A percentile compares a stretch with the other conserved stretches of the same genome.
These are phyloP conservation scores for Pangasius macronema DNA, from an alignment of 2,797 vertebrate genomes.

Conservation along the genomic window DNA sequence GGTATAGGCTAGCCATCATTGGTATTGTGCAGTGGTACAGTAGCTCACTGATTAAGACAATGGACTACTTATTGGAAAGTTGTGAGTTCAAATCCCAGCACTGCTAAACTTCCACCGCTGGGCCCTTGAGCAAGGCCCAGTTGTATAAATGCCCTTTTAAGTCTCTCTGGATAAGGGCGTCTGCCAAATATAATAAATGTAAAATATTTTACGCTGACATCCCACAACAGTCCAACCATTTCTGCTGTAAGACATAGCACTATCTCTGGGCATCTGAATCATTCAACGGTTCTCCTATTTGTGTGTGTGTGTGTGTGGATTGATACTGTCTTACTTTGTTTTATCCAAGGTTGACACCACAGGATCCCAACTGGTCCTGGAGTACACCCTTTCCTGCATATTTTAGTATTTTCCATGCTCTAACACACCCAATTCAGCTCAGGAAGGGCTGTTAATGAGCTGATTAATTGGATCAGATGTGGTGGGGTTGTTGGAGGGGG, in stretches of 20 bases:
- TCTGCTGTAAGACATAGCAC: background rate
- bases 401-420: slow-evolving; percentile 8
- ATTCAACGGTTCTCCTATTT: background rate
- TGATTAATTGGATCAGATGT: slow-evolving; percentile 30
- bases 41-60: background rate
- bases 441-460: slow-evolving; percentile 27
- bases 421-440: slow-evolving; percentile 23
- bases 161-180: background rate
- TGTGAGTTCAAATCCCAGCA: background rate
- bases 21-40: background rate
- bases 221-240: too few relatives aligned
- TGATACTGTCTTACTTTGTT: background rate
- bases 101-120: background rate
- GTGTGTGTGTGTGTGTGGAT: background rate
- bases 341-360: background rate
- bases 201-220: background rate
- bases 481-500: background rate
- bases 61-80: background rate
- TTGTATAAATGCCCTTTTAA: slow-evolving; percentile 1
- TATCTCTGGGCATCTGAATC: background rate
- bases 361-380: background rate
- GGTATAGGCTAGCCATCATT: background rate
- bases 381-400: background rate
- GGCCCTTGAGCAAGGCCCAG: background rate
- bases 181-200: background rate